These are phyloP conservation scores for Dendrocincla tyrannina DNA, from an alignment of 2,797 vertebrate genomes.

Conservation along the genomic window DNA sequence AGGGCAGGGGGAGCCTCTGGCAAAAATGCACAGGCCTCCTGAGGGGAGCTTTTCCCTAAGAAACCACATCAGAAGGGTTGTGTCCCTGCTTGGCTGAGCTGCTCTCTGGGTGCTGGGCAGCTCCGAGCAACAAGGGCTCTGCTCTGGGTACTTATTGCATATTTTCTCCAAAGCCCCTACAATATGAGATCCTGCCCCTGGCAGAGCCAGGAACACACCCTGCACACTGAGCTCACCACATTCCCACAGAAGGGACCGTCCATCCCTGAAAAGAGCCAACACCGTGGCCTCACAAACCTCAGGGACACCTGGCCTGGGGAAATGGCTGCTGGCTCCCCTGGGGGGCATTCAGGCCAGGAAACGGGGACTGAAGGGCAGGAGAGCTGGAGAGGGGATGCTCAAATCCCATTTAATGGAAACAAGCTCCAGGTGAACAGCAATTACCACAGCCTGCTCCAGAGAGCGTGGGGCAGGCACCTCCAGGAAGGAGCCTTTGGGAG, in stretches of 20 bases:
- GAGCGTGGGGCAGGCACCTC: neutral
- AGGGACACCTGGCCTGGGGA: neutral
- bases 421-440: neutral
- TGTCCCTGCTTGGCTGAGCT: neutral
- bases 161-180: neutral
- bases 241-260: neutral
- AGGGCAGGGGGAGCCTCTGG: neutral
- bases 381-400: neutral
- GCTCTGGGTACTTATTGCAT: rapidly evolving
- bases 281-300: rapidly evolving
- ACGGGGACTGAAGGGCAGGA: rapidly evolving
- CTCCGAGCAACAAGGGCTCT: neutral
- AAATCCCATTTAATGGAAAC: neutral
- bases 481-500: neutral
- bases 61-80: neutral
- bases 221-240: rapidly evolving
- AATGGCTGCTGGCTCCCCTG: rapidly evolving
- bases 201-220: neutral
- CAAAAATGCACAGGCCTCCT: rapidly evolving
- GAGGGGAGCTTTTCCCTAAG: neutral
- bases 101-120: rapidly evolving
- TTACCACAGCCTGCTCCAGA: neutral
- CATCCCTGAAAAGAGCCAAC: rapidly evolving
- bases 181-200: neutral
- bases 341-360: rapidly evolving